Base-by-base conservation (phyloP, 1,140 invertebrate species). In the Tetragnatha versicolor region DNA sequence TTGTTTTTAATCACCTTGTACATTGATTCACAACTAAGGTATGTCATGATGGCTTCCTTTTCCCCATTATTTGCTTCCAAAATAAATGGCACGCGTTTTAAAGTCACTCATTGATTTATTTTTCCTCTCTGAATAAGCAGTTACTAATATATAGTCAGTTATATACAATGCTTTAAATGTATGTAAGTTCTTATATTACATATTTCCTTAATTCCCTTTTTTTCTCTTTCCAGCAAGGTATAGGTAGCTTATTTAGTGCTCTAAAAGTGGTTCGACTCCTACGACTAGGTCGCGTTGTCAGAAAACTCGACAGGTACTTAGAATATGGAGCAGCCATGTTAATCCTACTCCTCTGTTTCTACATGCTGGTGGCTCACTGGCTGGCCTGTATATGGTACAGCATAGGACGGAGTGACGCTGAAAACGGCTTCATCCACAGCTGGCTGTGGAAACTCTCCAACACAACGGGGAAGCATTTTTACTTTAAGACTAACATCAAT, bases 271-370 rank as follows among this genome's bases (percentile, higher is more conserved):
- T 99, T 9, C 91, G 98, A 80, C 89, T 99, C 55, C 89, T 99
- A 65, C 90, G 98, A 81, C 89, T 99, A 82, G 98, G 97, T 39
- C 90, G 97, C 82, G 98, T 99, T 79, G 97, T 99, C 35, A 90
- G 98, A 83, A 99, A 99, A 88, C 89, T 99, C 83, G 98, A 99
- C 89, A 92, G 98, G 83, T 99, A 99, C 89, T 88, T 99, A 84
- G 98, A 99, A 88, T 99, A 99, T 87, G 98, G 98, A 69, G 98
- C 98, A 22, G 98, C 98, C 80, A 98, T 99, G 93, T 90, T 99
- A 77, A 96, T 99, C 84, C 89, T 99, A 66, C 90, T 99, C 81
- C 91, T 99, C 73, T 98, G 96, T 89, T 98, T 98, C 89, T 98
- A 98, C 89, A 97, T 98, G 93, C 90, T 98, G 85, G 96, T 98